phyloP scores from a whole-genome alignment of 2,113 vertebrate genomes.

The Carlito syrichta region DNA sequence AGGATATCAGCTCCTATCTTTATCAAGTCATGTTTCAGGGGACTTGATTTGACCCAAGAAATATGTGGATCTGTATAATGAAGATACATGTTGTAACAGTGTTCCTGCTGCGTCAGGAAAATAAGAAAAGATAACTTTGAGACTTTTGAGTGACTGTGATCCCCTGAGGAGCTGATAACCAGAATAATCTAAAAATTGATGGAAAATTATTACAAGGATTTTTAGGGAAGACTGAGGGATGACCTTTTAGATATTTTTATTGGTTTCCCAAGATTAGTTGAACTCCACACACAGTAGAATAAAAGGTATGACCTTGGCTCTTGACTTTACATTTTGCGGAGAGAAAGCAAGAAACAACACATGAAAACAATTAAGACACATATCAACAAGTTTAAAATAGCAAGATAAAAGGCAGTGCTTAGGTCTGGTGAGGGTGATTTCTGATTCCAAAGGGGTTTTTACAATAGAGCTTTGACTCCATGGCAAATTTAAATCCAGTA shows the following conservation, averaged over 20 bases:
- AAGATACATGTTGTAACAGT: not conserved
- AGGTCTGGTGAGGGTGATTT: not conserved
- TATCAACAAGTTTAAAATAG: conserved; percentile 38
- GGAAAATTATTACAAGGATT: not conserved
- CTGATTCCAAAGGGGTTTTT: conserved; percentile 37
- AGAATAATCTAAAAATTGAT: conserved; percentile 26
- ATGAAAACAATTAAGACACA: conserved; percentile 45
- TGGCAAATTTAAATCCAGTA: conserved; percentile 64
- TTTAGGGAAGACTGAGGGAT: not conserved
- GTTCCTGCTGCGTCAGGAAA: not conserved
- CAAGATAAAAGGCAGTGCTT: conserved; percentile 27
- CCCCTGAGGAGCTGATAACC: not conserved
- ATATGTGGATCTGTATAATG: not conserved
- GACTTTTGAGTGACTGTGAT: not conserved
- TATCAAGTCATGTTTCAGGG: not conserved
- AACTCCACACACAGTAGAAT: not conserved
- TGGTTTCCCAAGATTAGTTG: not conserved
- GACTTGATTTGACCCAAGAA: not conserved
- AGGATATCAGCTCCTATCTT: not conserved
- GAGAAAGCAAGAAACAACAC: not conserved
- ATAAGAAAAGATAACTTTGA: not conserved
- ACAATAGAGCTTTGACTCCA: conserved; percentile 49
- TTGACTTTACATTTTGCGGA: conserved; percentile 38
- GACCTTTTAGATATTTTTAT: not conserved
- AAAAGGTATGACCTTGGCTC: not conserved